Conservation (phyloP, 2,888 invertebrate species). For the Abrostola triplasia region DNA sequence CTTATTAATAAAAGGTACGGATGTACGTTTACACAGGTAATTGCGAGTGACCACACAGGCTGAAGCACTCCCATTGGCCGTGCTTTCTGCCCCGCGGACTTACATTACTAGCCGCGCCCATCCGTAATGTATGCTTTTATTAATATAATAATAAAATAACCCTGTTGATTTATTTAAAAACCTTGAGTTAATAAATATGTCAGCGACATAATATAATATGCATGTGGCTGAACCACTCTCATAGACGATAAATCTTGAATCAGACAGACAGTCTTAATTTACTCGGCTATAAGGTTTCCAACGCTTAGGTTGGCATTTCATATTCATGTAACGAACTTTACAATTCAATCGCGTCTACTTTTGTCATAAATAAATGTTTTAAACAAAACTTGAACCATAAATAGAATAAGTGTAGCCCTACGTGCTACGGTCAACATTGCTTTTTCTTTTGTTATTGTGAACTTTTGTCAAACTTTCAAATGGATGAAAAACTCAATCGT, state of each 20-base stretch:
- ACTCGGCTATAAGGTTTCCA: slow-evolving; percentile 13
- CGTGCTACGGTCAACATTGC: background rate
- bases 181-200: slow-evolving; percentile 45
- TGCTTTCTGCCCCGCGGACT: slow-evolving; percentile 66
- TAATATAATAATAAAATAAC: slow-evolving; percentile 49
- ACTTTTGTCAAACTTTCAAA: slow-evolving; percentile 7
- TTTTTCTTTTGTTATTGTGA: slow-evolving; percentile 8
- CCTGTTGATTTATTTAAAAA: slow-evolving; percentile 47
- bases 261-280: slow-evolving; percentile 28
- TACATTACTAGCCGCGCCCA: slow-evolving; percentile 67
- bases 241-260: slow-evolving; percentile 36
- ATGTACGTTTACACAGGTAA: slow-evolving; percentile 51
- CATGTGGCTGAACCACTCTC: slow-evolving; percentile 38
- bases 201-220: slow-evolving; percentile 38
- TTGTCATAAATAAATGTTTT: background rate
- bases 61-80: slow-evolving; percentile 69
- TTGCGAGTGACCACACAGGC: slow-evolving; percentile 75
- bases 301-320: slow-evolving; percentile 16
- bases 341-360: background rate
- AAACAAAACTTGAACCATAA: background rate
- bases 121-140: slow-evolving; percentile 49
- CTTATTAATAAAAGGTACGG: slow-evolving; percentile 46
- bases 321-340: slow-evolving; percentile 21
- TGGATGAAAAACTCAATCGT: slow-evolving; percentile 25
- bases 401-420: background rate